These are phyloP conservation scores for Erebia aethiops DNA, from an alignment of 2,888 invertebrate species.

Conservation along the genomic window DNA sequence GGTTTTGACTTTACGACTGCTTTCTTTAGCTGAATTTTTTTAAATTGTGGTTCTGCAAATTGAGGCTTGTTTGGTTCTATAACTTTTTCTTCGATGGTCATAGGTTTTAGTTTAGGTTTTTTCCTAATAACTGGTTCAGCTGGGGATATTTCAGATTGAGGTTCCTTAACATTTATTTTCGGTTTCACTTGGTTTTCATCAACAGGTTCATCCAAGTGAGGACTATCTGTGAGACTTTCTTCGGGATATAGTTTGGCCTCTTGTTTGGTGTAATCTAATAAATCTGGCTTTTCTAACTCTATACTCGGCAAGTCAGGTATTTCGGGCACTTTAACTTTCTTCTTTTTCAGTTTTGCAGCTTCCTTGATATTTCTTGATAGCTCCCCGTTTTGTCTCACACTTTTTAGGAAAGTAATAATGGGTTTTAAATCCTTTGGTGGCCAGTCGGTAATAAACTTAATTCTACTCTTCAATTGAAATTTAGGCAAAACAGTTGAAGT, in stretches of 20 bases:
- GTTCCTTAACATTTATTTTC: background rate
- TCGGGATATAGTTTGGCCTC: constrained; percentile 44
- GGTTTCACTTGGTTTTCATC: constrained; percentile 2
- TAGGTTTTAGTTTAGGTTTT: constrained; percentile 72
- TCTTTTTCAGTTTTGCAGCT: constrained; percentile 84
- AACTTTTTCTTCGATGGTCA: constrained; percentile 85
- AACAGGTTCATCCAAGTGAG: background rate
- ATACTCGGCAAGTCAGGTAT: constrained; percentile 75
- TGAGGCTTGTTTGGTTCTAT: constrained; percentile 85
- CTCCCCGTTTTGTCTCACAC: constrained; percentile 84
- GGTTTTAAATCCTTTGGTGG: constrained; percentile 83
- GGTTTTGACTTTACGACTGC: constrained; percentile 75
- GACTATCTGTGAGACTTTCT: constrained; percentile 23
- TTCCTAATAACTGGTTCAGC: constrained; percentile 12
- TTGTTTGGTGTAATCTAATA: constrained; percentile 54
- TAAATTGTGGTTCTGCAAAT: constrained; percentile 85
- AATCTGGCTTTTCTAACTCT: constrained; percentile 79
- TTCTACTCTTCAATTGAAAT: constrained; percentile 87
- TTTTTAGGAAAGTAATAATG: constrained; percentile 78
- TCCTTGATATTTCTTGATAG: constrained; percentile 87
- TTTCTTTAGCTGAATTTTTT: constrained; percentile 88
- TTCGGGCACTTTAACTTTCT: constrained; percentile 77
- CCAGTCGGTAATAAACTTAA: constrained; percentile 84
- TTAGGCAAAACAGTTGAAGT: constrained; percentile 81
- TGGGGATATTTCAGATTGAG: background rate